These are phyloP conservation scores for Lindbergichthys nudifrons DNA, from an alignment of 2,797 vertebrate species.

Conservation along the genomic window DNA sequence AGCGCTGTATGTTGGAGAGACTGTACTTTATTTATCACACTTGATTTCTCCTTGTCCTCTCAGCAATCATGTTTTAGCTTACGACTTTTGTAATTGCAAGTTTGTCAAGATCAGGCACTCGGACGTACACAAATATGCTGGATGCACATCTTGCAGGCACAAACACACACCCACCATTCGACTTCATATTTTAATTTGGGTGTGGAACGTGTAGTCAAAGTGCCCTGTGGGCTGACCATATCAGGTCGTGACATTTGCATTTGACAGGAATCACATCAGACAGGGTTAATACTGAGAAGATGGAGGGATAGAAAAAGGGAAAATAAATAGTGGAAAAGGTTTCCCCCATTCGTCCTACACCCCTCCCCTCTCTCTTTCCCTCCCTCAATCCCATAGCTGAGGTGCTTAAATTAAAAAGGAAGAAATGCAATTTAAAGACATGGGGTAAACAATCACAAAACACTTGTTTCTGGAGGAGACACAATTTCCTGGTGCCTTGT, in stretches of 20 bases:
- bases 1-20: slow-evolving; percentile 37
- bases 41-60: slow-evolving; percentile 84
- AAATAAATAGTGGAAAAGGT: slow-evolving; percentile 62
- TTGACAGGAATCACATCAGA: slow-evolving; percentile 82
- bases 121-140: slow-evolving; percentile 15
- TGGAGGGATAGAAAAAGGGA: slow-evolving; percentile 73
- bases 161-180: slow-evolving; percentile 72
- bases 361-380: slow-evolving; percentile 39
- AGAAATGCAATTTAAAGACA: slow-evolving; percentile 96
- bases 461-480: slow-evolving; percentile 86
- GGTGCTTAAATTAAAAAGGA: slow-evolving; percentile 89
- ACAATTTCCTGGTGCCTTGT: slow-evolving; percentile 89
- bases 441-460: slow-evolving; percentile 90
- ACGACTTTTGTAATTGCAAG: slow-evolving; percentile 89
- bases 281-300: slow-evolving; percentile 87
- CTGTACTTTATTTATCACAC: slow-evolving; percentile 87
- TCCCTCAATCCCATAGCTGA: slow-evolving; percentile 77
- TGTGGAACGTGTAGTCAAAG: slow-evolving; percentile 84
- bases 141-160: slow-evolving; percentile 15
- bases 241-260: slow-evolving; percentile 89
- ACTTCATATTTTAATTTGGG: slow-evolving; percentile 90
- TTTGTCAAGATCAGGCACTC: slow-evolving; percentile 85
- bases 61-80: slow-evolving; percentile 84
- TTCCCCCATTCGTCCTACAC: slow-evolving; percentile 54
- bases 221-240: slow-evolving; percentile 86